These are phyloP conservation scores for Seriola rivoliana DNA, from an alignment of 2,113 vertebrate genomes.

Conservation along the genomic window DNA sequence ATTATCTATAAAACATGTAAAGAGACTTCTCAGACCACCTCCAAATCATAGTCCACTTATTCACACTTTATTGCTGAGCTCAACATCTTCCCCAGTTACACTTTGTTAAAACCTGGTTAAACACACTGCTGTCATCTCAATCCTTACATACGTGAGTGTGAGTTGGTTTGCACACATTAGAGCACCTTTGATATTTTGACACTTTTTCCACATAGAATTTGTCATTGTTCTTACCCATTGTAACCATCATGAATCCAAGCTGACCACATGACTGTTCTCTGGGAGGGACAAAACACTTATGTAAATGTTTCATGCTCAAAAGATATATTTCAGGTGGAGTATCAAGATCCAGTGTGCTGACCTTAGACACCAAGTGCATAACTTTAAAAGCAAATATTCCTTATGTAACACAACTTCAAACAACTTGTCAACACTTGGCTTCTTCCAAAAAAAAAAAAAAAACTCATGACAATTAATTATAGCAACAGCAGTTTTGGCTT, in stretches of 20 bases:
- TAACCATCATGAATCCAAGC: background rate
- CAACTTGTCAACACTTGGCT: background rate
- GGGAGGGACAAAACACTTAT: background rate
- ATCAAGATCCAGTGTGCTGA: background rate
- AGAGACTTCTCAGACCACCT: too few species aligned
- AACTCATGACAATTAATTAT: too few species aligned
- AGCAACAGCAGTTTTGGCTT: too few species aligned
- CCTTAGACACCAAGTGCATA: background rate
- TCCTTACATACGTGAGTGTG: background rate
- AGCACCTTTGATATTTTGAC: background rate
- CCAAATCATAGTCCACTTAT: background rate
- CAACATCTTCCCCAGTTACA: background rate
- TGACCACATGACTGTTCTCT: background rate
- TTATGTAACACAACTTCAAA: background rate
- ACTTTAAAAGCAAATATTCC: constrained; percentile 3
- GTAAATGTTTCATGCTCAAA: background rate
- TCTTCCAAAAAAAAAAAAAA: too few species aligned
- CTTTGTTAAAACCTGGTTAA: background rate
- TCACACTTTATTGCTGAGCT: background rate
- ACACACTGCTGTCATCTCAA: background rate
- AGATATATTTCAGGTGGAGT: background rate
- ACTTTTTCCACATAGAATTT: background rate
- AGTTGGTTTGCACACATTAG: background rate
- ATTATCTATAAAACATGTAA: too few species aligned
- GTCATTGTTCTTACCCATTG: background rate